phyloP scores from a whole-genome alignment of 2,888 invertebrate species.

The Auanema sp. region DNA sequence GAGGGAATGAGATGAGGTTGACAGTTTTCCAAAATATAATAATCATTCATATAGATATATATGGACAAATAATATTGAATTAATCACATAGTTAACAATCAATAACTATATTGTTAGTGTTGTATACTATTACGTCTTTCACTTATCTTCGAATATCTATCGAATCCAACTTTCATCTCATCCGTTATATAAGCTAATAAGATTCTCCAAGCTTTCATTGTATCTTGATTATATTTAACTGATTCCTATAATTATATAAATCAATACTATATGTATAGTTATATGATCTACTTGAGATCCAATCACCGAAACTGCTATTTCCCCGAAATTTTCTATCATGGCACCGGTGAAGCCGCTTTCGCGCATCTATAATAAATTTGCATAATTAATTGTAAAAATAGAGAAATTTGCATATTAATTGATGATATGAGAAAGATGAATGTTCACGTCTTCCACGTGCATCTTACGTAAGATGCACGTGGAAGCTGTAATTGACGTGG shows the following conservation, averaged over 20 bases:
- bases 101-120: too few species aligned
- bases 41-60: too few species aligned
- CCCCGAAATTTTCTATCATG: constrained; percentile 50
- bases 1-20: too few species aligned
- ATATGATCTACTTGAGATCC: constrained; percentile 31
- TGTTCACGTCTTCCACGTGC: background rate
- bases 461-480: background rate
- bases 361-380: constrained; percentile 32
- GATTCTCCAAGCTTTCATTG: constrained; percentile 46
- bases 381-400: too few species aligned
- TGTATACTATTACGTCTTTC: constrained; percentile 25
- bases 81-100: too few species aligned
- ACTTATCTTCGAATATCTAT: constrained; percentile 19
- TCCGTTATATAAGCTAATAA: constrained; percentile 44
- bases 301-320: constrained; percentile 42
- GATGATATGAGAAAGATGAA: background rate
- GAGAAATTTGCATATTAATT: too few species aligned
- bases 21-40: too few species aligned
- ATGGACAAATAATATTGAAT: too few species aligned
- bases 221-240: constrained; percentile 46
- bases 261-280: background rate
- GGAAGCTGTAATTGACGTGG: too few species aligned
- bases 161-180: constrained; percentile 42
- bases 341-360: constrained; percentile 45
- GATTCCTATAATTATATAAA: constrained; percentile 22